phyloP scores from a whole-genome alignment of 1,140 invertebrate genomes.

The Sipha flava region DNA sequence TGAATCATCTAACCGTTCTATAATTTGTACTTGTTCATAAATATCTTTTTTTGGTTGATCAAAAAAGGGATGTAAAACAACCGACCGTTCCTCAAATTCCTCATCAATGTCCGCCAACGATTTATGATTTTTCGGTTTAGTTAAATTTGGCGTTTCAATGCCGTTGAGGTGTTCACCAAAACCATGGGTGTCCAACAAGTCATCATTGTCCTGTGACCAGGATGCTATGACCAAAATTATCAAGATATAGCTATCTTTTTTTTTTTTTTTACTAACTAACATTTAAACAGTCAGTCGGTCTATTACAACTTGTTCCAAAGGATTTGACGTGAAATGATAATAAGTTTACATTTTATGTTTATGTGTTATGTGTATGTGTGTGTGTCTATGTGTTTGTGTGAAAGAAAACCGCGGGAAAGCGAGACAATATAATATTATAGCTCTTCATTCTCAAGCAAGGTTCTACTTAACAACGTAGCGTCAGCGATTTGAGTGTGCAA shows the following conservation, averaged over 20 bases:
- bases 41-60: neutral
- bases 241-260: neutral
- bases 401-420: conserved; percentile 25
- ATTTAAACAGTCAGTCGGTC: conserved; percentile 1
- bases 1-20: conserved; percentile 38
- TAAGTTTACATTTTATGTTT: neutral
- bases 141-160: conserved; percentile 28
- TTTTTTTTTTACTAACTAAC: conserved; percentile 9
- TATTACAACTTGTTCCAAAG: neutral
- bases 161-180: conserved; percentile 17
- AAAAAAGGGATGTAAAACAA: conserved; percentile 8
- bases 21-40: neutral
- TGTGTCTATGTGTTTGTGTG: neutral
- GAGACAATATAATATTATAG: conserved; percentile 15
- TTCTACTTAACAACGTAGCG: conserved; percentile 23
- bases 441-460: conserved; percentile 20
- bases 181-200: conserved; percentile 17
- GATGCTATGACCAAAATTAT: conserved; percentile 21
- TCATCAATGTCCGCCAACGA: conserved; percentile 30
- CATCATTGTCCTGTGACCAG: conserved; percentile 27
- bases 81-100: conserved; percentile 13
- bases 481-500: conserved; percentile 10
- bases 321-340: conserved; percentile 15
- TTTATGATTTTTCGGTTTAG: conserved; percentile 4
- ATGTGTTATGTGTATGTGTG: neutral